phyloP scores from a whole-genome alignment of 2,888 invertebrate genomes.

The Coenonympha arcania region DNA sequence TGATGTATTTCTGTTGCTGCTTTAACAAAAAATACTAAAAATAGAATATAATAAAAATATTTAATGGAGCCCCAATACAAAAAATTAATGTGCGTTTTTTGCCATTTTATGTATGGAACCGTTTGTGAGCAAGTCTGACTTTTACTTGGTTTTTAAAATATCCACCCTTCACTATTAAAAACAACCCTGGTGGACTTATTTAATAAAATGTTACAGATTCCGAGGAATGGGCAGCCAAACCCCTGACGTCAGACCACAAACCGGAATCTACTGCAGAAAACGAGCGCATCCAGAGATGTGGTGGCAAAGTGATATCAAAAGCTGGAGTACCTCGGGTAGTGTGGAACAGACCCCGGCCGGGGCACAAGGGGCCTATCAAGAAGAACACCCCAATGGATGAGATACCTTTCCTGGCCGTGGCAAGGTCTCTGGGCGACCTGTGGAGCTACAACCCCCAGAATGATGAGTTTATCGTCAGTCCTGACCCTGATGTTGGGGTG shows the following conservation, averaged over 20 bases:
- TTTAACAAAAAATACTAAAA: too few relatives aligned
- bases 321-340: slow-evolving; percentile 96
- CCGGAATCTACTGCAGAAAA: slow-evolving; percentile 91
- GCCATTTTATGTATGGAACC: too few relatives aligned
- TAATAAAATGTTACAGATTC: slow-evolving; percentile 30
- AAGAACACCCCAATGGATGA: slow-evolving; percentile 93
- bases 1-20: too few relatives aligned
- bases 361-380: slow-evolving; percentile 86
- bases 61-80: too few relatives aligned
- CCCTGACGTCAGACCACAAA: slow-evolving; percentile 94
- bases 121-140: too few relatives aligned
- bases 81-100: too few relatives aligned
- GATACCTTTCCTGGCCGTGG: slow-evolving; percentile 96
- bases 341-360: slow-evolving; percentile 93
- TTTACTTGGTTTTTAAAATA: too few relatives aligned
- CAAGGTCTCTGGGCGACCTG: slow-evolving; percentile 94
- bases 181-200: background rate
- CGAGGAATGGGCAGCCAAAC: slow-evolving; percentile 84
- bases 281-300: slow-evolving; percentile 84
- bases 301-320: slow-evolving; percentile 82
- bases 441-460: slow-evolving; percentile 97
- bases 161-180: background rate
- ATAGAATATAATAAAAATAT: too few relatives aligned
- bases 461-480: slow-evolving; percentile 96
- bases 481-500: slow-evolving; percentile 95